These are phyloP conservation scores for Eilema caniola DNA, from an alignment of 2,888 invertebrate species.

Conservation along the genomic window DNA sequence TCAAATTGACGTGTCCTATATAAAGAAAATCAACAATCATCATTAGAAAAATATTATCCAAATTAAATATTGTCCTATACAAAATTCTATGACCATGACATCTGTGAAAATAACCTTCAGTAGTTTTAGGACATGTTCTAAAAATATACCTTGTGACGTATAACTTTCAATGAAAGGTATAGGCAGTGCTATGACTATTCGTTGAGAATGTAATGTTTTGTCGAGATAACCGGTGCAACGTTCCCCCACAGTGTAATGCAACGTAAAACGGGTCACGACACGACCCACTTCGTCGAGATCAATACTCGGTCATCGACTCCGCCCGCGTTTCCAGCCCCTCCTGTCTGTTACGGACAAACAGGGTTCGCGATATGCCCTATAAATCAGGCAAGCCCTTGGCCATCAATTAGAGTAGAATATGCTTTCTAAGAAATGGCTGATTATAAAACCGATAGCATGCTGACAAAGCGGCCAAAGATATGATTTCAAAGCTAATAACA, in stretches of 20 bases:
- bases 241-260: constrained; percentile 73
- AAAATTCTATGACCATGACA: no score
- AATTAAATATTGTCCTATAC: no score
- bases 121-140: not conserved
- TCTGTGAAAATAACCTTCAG: not conserved
- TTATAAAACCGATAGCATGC: constrained; percentile 3
- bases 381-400: constrained; percentile 18
- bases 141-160: not conserved
- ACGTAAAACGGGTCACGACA: constrained; percentile 83
- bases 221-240: constrained; percentile 67
- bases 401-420: constrained; percentile 17
- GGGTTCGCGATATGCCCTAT: constrained; percentile 26
- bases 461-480: not conserved
- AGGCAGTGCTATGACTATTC: constrained; percentile 19
- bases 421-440: constrained; percentile 17
- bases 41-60: no score
- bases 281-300: constrained; percentile 84
- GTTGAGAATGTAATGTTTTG: constrained; percentile 38
- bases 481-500: not conserved
- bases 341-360: constrained; percentile 57
- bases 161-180: constrained; percentile 5
- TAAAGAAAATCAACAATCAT: no score
- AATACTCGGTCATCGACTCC: constrained; percentile 86
- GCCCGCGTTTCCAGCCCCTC: constrained; percentile 68
- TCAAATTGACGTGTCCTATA: no score